Evolutionary conservation across 2,888 invertebrate species (phyloP).

Genomic region (Arrhopalites spinosus): DNA sequence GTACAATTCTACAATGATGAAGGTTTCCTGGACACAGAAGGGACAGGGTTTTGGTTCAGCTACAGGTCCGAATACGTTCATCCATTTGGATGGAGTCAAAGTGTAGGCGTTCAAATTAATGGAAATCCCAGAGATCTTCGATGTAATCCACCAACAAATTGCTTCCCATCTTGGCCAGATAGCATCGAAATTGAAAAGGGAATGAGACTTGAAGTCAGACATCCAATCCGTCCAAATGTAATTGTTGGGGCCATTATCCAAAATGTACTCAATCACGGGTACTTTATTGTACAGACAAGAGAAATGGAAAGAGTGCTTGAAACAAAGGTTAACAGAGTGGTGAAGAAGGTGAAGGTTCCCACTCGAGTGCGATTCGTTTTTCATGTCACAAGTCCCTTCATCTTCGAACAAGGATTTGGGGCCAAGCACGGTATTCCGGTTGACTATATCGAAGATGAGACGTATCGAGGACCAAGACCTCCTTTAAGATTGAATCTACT

Average conservation of each 20-base stretch:
- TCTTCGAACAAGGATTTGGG: constrained; percentile 23
- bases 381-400: constrained; percentile 29
- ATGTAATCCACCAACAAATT: neutral
- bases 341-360: too few relatives aligned
- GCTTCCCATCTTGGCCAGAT: constrained; percentile 1
- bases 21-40: neutral
- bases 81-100: constrained; percentile 16
- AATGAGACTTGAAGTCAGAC: constrained; percentile 26
- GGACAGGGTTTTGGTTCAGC: constrained; percentile 1
- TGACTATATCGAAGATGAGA: neutral
- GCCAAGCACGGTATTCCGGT: neutral
- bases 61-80: neutral
- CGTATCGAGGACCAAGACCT: neutral
- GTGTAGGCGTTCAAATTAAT: constrained; percentile 5
- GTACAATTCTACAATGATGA: neutral
- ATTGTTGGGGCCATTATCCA: constrained; percentile 25
- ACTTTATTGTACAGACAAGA: constrained; percentile 16
- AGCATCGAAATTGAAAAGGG: neutral
- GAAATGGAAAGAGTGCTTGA: neutral
- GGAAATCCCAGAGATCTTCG: neutral
- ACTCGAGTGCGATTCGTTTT: neutral
- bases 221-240: neutral
- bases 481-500: constrained; percentile 3
- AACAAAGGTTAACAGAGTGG: too few relatives aligned
- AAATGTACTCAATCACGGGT: constrained; percentile 21